These are phyloP conservation scores for Dryococelus australis DNA, from an alignment of 2,888 invertebrate genomes.

Conservation along the genomic window DNA sequence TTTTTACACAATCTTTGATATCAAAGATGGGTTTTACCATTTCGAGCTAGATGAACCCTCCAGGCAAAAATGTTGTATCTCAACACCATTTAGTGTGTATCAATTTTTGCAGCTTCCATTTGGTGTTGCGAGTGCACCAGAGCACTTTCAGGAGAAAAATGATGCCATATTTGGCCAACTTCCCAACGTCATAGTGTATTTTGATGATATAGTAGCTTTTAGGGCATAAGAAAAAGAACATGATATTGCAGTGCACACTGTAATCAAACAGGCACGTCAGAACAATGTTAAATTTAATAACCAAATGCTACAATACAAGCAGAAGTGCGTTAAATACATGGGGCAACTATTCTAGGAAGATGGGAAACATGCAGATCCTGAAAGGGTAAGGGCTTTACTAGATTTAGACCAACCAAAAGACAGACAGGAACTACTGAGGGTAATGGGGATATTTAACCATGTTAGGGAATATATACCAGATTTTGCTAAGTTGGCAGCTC, in stretches of 20 bases:
- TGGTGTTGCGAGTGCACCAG: background rate
- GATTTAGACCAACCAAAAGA: background rate
- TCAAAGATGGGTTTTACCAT: background rate
- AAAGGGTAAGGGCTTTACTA: background rate
- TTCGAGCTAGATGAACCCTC: background rate
- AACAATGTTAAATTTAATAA: background rate
- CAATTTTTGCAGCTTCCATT: background rate
- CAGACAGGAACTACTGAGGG: too few relatives aligned
- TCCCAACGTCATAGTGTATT: background rate
- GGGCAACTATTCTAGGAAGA: background rate
- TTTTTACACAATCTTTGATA: background rate
- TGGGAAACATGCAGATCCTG: background rate
- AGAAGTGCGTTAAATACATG: background rate
- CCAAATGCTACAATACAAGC: background rate
- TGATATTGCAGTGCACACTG: too few relatives aligned
- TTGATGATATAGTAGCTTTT: background rate
- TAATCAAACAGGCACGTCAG: background rate
- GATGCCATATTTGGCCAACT: background rate
- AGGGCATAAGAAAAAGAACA: background rate
- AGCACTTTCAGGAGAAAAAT: too few relatives aligned
- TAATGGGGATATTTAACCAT: too few relatives aligned
- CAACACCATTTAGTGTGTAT: background rate
- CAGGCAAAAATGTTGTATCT: background rate
- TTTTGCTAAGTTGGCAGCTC: too few relatives aligned
- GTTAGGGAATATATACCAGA: too few relatives aligned